Percentiles rank a stretch among this genome's conserved stretches.
Evolutionary conservation across 1,140 invertebrate species (phyloP).

Genomic region (Drosophila nigromelanica): DNA sequence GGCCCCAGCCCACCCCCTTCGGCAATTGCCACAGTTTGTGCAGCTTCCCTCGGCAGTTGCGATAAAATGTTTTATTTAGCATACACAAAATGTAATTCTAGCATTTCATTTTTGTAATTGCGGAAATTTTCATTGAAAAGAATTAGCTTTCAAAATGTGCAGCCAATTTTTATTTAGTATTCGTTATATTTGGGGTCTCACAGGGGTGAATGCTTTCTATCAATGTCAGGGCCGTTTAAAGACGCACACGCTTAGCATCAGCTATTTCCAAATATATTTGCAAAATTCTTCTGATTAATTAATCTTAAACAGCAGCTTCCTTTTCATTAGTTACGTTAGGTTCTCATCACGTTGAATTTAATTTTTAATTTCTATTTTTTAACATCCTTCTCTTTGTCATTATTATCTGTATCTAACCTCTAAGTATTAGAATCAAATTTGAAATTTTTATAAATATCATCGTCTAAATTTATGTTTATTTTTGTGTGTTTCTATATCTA

Average conservation of each 20-base stretch:
- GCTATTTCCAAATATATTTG: background rate
- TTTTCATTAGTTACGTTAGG: background rate
- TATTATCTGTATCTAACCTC: too few relatives aligned
- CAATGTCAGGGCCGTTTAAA: constrained; percentile 66
- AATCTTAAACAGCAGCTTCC: background rate
- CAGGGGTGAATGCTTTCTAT: constrained; percentile 62
- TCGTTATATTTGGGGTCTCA: constrained; percentile 11
- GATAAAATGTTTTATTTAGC: constrained; percentile 56
- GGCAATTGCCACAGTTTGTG: constrained; percentile 16
- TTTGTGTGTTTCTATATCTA: too few relatives aligned
- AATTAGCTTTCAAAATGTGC: constrained; percentile 63
- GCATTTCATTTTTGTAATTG: constrained; percentile 77
- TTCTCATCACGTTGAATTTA: background rate
- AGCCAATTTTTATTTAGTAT: constrained; percentile 25
- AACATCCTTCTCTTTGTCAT: too few relatives aligned
- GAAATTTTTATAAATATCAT: too few relatives aligned
- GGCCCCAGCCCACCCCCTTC: background rate
- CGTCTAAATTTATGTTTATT: too few relatives aligned
- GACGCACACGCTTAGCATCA: background rate
- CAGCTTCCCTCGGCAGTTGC: constrained; percentile 21
- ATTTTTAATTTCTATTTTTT: too few relatives aligned
- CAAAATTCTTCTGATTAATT: background rate
- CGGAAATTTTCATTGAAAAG: constrained; percentile 80
- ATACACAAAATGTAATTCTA: constrained; percentile 60
- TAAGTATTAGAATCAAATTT: too few relatives aligned